These are phyloP conservation scores for Pollenia amentaria DNA, from an alignment of 2,888 invertebrate species.

Conservation along the genomic window DNA sequence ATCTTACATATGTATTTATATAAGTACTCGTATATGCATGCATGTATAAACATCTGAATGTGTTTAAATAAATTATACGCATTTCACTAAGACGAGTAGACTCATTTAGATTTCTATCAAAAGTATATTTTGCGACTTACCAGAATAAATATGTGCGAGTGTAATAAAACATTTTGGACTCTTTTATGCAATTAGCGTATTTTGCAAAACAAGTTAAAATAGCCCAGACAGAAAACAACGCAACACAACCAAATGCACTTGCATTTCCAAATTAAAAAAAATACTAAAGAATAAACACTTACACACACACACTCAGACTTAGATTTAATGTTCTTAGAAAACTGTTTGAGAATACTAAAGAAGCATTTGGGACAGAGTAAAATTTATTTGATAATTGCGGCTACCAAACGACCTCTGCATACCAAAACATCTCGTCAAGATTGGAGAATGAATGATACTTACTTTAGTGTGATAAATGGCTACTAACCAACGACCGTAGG, in stretches of 20 bases:
- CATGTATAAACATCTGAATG: background rate
- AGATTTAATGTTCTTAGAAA: conserved; percentile 70
- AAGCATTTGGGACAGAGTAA: conserved; percentile 43
- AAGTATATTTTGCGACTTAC: conserved; percentile 47
- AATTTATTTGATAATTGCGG: conserved; percentile 72
- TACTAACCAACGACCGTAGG: conserved; percentile 72
- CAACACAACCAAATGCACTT: conserved; percentile 53
- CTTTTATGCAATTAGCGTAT: conserved; percentile 72
- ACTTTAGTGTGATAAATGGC: conserved; percentile 71
- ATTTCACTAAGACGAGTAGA: conserved; percentile 60
- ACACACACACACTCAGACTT: background rate
- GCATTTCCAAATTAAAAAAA: conserved; percentile 59
- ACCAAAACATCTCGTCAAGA: conserved; percentile 71
- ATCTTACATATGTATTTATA: background rate
- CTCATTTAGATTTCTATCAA: conserved; percentile 71
- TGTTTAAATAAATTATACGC: conserved; percentile 49
- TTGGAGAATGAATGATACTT: conserved; percentile 69
- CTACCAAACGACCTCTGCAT: conserved; percentile 73
- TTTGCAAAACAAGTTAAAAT: conserved; percentile 62
- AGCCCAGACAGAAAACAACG: conserved; percentile 37
- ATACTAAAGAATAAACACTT: background rate
- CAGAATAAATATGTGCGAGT: conserved; percentile 42
- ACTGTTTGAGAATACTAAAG: conserved; percentile 72
- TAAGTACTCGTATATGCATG: background rate
- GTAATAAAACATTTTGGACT: conserved; percentile 69